A percentile compares a stretch with the other conserved stretches of the same genome.
These are phyloP conservation scores for Catalaphyllia jardinei DNA, from an alignment of 64 coral and sea anemone species.

Conservation along the genomic window DNA sequence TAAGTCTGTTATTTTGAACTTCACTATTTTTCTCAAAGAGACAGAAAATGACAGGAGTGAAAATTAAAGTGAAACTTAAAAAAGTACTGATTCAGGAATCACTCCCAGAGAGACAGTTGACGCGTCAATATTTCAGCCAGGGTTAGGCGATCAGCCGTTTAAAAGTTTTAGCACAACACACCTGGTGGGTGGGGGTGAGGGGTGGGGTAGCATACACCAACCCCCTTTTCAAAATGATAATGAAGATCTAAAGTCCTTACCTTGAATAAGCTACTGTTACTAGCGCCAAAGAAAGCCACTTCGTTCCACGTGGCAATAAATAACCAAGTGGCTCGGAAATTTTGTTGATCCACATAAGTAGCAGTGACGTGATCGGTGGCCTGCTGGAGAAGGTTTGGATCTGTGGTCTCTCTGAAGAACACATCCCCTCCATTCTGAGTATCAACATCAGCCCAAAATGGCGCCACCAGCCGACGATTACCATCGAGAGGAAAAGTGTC, in stretches of 20 bases:
- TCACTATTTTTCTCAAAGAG: too few relatives aligned
- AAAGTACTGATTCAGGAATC: too few relatives aligned
- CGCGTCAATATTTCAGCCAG: too few relatives aligned
- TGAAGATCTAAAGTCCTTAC: background rate
- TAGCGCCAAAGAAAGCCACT: conserved; percentile 60
- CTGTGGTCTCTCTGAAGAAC: conserved; percentile 64
- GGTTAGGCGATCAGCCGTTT: too few relatives aligned
- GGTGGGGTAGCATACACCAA: too few relatives aligned
- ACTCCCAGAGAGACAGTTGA: too few relatives aligned
- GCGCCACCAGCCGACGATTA: conserved; percentile 44
- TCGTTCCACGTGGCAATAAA: conserved; percentile 63
- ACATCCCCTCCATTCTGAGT: conserved; percentile 51
- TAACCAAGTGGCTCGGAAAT: conserved; percentile 50
- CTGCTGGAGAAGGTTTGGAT: conserved; percentile 30
- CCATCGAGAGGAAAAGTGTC: conserved; percentile 49
- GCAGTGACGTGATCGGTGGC: conserved; percentile 47
- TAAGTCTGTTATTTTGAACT: too few relatives aligned
- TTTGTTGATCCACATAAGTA: conserved; percentile 22
- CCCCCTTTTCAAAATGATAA: too few relatives aligned
- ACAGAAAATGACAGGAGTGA: too few relatives aligned
- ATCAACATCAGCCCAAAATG: conserved; percentile 80
- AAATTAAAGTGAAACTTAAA: too few relatives aligned
- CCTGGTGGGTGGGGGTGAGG: too few relatives aligned
- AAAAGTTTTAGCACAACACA: too few relatives aligned
- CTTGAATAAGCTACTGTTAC: background rate